These are phyloP conservation scores for Porites evermanni DNA, from an alignment of 92 coral and sea anemone species.

Conservation along the genomic window DNA sequence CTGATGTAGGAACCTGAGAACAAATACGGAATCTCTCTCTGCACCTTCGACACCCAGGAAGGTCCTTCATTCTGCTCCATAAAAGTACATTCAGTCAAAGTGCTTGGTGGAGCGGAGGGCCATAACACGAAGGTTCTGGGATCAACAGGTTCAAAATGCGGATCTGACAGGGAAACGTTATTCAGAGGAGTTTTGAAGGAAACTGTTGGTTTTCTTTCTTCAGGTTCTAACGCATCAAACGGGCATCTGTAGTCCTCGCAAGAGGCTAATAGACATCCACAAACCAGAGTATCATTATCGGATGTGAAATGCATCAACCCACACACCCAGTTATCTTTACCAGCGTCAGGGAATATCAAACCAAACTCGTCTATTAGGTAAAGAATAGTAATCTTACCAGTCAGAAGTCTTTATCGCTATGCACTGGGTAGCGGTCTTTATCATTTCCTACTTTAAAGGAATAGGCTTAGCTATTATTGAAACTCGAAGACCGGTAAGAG, in stretches of 20 bases:
- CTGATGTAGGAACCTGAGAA: too few species aligned
- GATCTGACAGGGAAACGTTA: not conserved
- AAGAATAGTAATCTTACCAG: not conserved
- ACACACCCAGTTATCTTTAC: not conserved
- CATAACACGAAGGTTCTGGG: not conserved
- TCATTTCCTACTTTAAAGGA: too few species aligned
- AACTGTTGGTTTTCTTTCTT: not conserved
- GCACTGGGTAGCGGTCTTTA: too few species aligned
- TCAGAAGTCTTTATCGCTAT: too few species aligned
- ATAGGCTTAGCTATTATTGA: too few species aligned
- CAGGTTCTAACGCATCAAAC: too few species aligned
- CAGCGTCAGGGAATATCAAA: too few species aligned
- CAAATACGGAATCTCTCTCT: not conserved
- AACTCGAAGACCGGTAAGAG: too few species aligned
- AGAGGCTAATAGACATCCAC: not conserved
- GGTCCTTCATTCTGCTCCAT: not conserved
- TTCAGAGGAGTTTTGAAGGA: not conserved
- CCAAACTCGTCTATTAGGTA: not conserved
- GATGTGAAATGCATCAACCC: conserved; percentile 1
- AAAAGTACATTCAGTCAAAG: not conserved
- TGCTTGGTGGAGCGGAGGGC: not conserved
- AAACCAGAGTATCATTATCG: not conserved
- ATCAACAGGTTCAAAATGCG: not conserved
- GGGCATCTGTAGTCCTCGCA: too few species aligned
- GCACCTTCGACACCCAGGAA: not conserved